Evolutionary conservation across 1,140 invertebrate genomes (phyloP).

Genomic region (Bombus cullumanus): DNA sequence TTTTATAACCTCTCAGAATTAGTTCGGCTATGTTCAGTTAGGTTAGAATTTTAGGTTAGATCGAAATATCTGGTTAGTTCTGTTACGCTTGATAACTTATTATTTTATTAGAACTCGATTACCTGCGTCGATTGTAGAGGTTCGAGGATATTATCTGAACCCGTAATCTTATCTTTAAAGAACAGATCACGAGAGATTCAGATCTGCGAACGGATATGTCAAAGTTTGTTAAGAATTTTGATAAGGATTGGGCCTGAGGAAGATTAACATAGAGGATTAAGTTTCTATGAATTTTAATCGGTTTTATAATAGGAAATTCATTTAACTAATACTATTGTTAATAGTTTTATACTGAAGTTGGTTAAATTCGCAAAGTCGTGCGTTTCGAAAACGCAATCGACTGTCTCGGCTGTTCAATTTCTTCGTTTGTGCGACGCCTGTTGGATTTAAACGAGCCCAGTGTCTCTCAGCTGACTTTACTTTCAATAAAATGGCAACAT

Average conservation of each 20-base stretch:
- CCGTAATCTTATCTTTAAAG: slow-evolving; percentile 15
- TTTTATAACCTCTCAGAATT: not conserved
- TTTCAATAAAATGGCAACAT: too few relatives aligned
- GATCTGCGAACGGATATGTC: not conserved
- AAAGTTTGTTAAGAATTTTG: not conserved
- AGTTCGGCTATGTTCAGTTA: too few relatives aligned
- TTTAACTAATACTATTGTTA: too few relatives aligned
- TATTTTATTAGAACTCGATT: not conserved
- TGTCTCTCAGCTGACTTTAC: slow-evolving; percentile 7
- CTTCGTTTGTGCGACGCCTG: slow-evolving; percentile 18
- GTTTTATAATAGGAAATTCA: too few relatives aligned
- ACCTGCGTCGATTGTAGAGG: not conserved
- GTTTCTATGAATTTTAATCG: too few relatives aligned
- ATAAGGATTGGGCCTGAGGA: not conserved
- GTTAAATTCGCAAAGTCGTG: not conserved
- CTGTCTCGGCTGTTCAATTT: slow-evolving; percentile 13
- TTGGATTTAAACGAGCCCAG: slow-evolving; percentile 18
- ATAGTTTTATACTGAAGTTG: not conserved
- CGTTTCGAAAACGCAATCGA: slow-evolving; percentile 14
- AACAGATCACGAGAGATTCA: not conserved
- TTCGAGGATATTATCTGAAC: not conserved
- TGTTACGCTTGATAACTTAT: not conserved
- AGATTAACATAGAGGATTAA: too few relatives aligned
- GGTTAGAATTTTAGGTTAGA: not conserved
- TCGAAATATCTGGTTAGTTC: not conserved